A percentile compares a stretch with the other conserved stretches of the same genome.
These are phyloP conservation scores for Pseudomyrmex gracilis DNA, from an alignment of 1,140 invertebrate genomes.

Conservation along the genomic window DNA sequence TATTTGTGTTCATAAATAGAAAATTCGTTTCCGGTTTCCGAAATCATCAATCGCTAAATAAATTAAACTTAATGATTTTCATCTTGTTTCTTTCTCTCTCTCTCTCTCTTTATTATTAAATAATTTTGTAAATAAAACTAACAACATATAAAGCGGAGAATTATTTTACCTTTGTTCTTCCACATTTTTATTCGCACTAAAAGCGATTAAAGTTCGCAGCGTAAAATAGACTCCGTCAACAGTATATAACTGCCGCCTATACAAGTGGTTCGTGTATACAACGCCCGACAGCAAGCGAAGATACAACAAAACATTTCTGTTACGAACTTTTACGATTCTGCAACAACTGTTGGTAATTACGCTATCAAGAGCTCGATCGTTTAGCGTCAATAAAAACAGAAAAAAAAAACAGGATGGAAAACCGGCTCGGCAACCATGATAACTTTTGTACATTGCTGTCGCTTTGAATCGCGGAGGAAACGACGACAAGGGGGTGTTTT, in stretches of 20 bases:
- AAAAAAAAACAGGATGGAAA: background rate
- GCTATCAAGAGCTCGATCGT: conserved; percentile 8
- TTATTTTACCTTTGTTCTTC: no score
- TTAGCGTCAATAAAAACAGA: conserved; percentile 35
- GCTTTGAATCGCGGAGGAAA: conserved; percentile 1
- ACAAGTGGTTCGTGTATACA: background rate
- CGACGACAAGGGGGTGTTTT: conserved; percentile 27
- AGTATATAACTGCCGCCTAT: background rate
- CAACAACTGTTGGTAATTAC: conserved; percentile 17
- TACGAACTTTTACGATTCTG: conserved; percentile 27
- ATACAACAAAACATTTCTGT: conserved; percentile 43
- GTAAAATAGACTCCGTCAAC: conserved; percentile 1
- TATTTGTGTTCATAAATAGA: background rate
- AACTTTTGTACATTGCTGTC: conserved; percentile 19
- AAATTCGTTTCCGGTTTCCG: background rate
- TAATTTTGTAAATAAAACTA: background rate
- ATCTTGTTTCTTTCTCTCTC: background rate
- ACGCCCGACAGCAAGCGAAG: background rate
- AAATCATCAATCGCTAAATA: background rate
- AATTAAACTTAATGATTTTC: background rate
- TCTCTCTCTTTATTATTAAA: background rate
- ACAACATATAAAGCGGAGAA: no score
- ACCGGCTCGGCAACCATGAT: background rate
- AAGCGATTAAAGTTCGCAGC: background rate
- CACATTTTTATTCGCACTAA: no score